phyloP scores from a whole-genome alignment of 1,140 invertebrate species.

The Cotesia glomerata region DNA sequence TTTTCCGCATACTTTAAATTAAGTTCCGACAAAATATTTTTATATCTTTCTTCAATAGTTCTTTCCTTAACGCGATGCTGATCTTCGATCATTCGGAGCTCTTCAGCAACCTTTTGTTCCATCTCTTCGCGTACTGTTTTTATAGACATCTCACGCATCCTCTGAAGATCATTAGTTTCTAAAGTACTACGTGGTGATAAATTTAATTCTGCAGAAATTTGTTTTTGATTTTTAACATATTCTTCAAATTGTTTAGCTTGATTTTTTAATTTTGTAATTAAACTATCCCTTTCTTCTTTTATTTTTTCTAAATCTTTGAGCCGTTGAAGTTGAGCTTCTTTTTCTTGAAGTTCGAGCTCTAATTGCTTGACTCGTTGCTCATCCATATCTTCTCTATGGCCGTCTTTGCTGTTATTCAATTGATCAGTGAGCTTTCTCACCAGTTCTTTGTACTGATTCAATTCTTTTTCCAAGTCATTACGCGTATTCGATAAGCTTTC shows the following conservation, averaged over 20 bases:
- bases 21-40: constrained; percentile 41
- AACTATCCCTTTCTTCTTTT: constrained; percentile 50
- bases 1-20: constrained; percentile 47
- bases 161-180: constrained; percentile 50
- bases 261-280: constrained; percentile 51
- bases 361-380: constrained; percentile 48
- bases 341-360: constrained; percentile 47
- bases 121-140: constrained; percentile 53
- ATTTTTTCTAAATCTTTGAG: constrained; percentile 51
- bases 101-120: constrained; percentile 52
- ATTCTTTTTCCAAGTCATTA: constrained; percentile 46
- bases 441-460: constrained; percentile 43
- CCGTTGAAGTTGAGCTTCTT: constrained; percentile 43
- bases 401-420: constrained; percentile 39
- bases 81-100: constrained; percentile 47
- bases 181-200: constrained; percentile 42
- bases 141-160: constrained; percentile 47
- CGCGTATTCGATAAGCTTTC: constrained; percentile 30
- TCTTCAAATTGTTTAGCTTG: constrained; percentile 56
- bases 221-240: constrained; percentile 51
- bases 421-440: constrained; percentile 37
- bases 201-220: constrained; percentile 53
- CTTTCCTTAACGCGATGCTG: constrained; percentile 43
- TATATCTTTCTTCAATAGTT: constrained; percentile 50
- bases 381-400: constrained; percentile 32